Percentiles rank a stretch among this genome's conserved stretches.
Evolutionary conservation across 92 coral and sea anemone species (phyloP).

Genomic region (Phenganax stokvisi): DNA sequence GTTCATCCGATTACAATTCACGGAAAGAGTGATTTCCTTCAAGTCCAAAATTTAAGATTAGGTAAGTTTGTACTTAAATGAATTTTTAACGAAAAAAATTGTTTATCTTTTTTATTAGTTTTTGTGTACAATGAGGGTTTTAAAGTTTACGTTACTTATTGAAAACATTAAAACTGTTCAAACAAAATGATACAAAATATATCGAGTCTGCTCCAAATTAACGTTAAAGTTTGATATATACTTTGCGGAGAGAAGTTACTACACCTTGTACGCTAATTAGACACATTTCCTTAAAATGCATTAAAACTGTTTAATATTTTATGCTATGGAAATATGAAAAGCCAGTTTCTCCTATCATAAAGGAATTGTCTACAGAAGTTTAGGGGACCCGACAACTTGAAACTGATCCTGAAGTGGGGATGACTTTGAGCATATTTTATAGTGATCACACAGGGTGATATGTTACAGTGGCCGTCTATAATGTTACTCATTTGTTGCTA

Average conservation of each 20-base stretch:
- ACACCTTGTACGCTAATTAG: slow-evolving; percentile 1
- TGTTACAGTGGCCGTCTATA: background rate
- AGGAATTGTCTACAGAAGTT: too few relatives aligned
- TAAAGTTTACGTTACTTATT: background rate
- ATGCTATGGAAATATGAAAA: background rate
- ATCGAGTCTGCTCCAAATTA: background rate
- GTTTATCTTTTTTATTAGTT: background rate
- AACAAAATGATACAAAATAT: background rate
- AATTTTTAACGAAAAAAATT: background rate
- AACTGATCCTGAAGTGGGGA: background rate
- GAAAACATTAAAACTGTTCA: background rate
- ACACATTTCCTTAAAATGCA: background rate
- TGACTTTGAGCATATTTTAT: background rate
- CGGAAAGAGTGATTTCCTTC: background rate
- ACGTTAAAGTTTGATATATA: background rate
- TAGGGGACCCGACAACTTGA: too few relatives aligned
- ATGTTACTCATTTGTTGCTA: background rate
- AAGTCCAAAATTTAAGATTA: background rate
- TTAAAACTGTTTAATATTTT: slow-evolving; percentile 6
- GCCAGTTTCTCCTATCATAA: background rate
- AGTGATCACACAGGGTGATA: background rate
- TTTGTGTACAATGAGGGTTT: slow-evolving; percentile 13
- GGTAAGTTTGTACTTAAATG: background rate
- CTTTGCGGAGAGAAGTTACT: background rate
- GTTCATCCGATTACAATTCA: background rate